Evolutionary conservation across 1,140 invertebrate genomes (phyloP).

Genomic region (Drosophila tsacasi): DNA sequence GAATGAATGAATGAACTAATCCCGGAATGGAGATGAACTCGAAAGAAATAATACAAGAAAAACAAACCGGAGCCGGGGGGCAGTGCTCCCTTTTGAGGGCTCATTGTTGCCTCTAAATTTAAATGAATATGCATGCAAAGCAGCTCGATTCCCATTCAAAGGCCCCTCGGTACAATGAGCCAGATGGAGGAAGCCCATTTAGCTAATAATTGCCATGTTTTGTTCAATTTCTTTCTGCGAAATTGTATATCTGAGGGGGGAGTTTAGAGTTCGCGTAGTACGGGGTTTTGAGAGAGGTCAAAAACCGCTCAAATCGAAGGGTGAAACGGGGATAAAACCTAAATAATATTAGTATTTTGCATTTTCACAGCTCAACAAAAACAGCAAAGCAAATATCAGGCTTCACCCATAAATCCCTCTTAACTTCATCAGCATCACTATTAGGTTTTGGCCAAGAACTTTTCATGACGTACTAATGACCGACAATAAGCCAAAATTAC

Average conservation of each 20-base stretch:
- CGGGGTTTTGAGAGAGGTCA: conserved; percentile 8
- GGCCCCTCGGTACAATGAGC: not conserved
- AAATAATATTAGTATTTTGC: not conserved
- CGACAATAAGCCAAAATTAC: not conserved
- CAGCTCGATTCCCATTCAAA: conserved; percentile 51
- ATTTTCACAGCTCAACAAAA: no score
- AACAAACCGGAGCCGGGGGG: not conserved
- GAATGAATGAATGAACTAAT: conserved; percentile 44
- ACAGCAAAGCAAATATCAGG: not conserved
- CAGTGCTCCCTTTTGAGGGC: conserved; percentile 27
- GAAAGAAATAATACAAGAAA: conserved; percentile 7
- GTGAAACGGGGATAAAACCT: not conserved
- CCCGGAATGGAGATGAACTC: conserved; percentile 34
- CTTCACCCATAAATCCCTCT: not conserved
- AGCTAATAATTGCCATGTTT: conserved; percentile 61
- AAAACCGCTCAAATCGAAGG: not conserved
- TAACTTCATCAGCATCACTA: no score
- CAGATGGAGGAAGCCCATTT: conserved; percentile 47
- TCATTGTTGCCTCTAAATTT: conserved; percentile 48
- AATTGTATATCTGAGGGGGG: not conserved
- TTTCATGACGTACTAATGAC: conserved; percentile 3
- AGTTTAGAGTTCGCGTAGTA: not conserved
- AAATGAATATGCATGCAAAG: conserved; percentile 66
- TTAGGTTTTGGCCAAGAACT: not conserved
- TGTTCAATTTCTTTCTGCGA: conserved; percentile 28